Evolutionary conservation across 35 echinoderm and acorn worm genomes (phyloP).

Genomic region (Apostichopus japonicus): DNA sequence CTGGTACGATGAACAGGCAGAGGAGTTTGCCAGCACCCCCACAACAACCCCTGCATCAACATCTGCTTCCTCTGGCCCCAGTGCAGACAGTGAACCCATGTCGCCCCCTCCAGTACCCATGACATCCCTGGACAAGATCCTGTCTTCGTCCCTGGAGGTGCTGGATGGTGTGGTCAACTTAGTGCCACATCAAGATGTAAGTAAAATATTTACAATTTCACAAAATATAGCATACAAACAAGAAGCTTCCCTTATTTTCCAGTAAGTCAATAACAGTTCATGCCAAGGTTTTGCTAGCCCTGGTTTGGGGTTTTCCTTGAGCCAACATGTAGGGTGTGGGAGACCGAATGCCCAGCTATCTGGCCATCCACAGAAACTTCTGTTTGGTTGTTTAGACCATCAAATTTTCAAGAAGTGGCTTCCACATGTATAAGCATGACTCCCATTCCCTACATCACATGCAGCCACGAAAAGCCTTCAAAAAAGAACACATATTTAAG

Average conservation of each 20-base stretch:
- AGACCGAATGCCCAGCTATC: background rate
- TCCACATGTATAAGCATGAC: too few species aligned
- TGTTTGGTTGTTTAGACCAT: too few species aligned
- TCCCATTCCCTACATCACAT: too few species aligned
- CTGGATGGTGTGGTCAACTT: slow-evolving; percentile 85
- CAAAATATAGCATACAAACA: too few species aligned
- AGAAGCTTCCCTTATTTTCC: background rate
- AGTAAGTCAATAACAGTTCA: background rate
- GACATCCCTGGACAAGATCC: slow-evolving; percentile 85
- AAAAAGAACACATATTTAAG: too few species aligned
- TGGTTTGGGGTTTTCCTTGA: background rate
- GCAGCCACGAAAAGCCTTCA: too few species aligned
- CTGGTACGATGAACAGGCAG: slow-evolving; percentile 95
- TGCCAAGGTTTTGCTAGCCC: background rate
- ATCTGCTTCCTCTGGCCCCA: slow-evolving; percentile 43
- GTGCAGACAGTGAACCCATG: slow-evolving; percentile 69
- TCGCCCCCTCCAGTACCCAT: slow-evolving; percentile 74
- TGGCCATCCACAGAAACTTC: too few species aligned
- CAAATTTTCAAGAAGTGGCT: too few species aligned
- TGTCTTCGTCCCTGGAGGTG: slow-evolving; percentile 86
- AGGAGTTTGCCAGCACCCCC: slow-evolving; percentile 87
- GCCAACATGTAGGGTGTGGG: background rate
- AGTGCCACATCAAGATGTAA: slow-evolving; percentile 64
- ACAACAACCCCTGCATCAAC: slow-evolving; percentile 58
- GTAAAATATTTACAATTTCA: background rate